phyloP scores from a whole-genome alignment of 2,797 vertebrate species.

The Diplodus puntazzo region DNA sequence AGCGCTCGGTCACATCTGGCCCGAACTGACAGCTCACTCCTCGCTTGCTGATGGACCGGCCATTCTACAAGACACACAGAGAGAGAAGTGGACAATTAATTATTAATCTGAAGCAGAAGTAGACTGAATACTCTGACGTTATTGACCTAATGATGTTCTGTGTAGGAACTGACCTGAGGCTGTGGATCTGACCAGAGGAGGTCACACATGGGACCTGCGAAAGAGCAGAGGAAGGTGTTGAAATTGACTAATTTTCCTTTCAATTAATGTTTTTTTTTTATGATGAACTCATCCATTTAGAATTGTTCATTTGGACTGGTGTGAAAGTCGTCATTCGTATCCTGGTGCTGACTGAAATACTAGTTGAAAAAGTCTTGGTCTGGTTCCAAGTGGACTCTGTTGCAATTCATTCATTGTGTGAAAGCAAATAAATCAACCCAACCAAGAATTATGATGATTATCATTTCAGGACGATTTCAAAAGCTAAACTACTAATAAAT shows the following conservation, averaged over 20 bases:
- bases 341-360: no score
- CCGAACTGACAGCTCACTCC: conserved; percentile 97
- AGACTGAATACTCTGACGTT: neutral
- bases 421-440: no score
- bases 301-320: no score
- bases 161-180: conserved; percentile 88
- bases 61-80: conserved; percentile 79
- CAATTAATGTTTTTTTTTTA: neutral
- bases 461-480: no score
- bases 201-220: conserved; percentile 95
- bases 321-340: no score
- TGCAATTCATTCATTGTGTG: no score
- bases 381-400: no score
- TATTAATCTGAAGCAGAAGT: neutral
- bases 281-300: no score
- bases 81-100: neutral
- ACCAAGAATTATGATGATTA: no score
- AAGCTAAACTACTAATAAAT: no score
- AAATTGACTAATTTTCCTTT: neutral
- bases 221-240: conserved; percentile 10
- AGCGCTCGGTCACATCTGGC: conserved; percentile 91
- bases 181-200: conserved; percentile 97
- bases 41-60: conserved; percentile 93
- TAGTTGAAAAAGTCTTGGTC: no score
- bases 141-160: neutral